These are phyloP conservation scores for Cryptosula pallasiana DNA, from an alignment of 2,888 invertebrate genomes.

Conservation along the genomic window DNA sequence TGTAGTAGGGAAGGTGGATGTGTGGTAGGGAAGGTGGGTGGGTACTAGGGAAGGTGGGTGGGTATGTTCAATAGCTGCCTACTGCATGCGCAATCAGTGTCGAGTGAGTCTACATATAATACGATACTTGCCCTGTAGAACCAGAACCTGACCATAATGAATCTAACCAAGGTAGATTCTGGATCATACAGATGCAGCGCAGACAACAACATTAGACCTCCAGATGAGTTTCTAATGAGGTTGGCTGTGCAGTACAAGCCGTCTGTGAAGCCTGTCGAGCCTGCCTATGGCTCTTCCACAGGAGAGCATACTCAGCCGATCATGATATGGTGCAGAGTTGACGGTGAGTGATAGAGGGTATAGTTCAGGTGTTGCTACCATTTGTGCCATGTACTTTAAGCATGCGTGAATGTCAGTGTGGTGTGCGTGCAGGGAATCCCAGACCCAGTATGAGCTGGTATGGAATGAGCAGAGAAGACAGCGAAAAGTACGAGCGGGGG, in stretches of 20 bases:
- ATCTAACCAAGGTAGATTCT: slow-evolving; percentile 35
- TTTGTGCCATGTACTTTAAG: too few relatives aligned
- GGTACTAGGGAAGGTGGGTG: too few relatives aligned
- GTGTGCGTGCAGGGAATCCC: neutral
- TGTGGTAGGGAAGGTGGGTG: too few relatives aligned
- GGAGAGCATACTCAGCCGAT: neutral
- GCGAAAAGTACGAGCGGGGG: neutral
- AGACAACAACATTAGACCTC: slow-evolving; percentile 50
- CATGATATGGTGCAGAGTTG: slow-evolving; percentile 21
- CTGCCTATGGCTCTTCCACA: slow-evolving; percentile 39
- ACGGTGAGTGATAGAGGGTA: slow-evolving; percentile 1
- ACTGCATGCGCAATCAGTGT: too few relatives aligned
- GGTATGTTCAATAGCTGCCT: too few relatives aligned
- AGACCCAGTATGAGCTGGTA: slow-evolving; percentile 17
- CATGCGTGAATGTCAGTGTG: too few relatives aligned
- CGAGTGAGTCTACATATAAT: too few relatives aligned
- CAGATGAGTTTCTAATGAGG: slow-evolving; percentile 44
- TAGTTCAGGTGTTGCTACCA: neutral
- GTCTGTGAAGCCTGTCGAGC: slow-evolving; percentile 39
- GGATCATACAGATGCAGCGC: slow-evolving; percentile 52
- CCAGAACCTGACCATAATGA: neutral
- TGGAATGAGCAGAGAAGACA: neutral
- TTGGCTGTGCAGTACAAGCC: slow-evolving; percentile 46
- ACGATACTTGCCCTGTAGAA: too few relatives aligned
- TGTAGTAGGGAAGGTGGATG: too few relatives aligned